These are phyloP conservation scores for Drosophila kikkawai DNA, from an alignment of 1,140 invertebrate genomes.

Conservation along the genomic window DNA sequence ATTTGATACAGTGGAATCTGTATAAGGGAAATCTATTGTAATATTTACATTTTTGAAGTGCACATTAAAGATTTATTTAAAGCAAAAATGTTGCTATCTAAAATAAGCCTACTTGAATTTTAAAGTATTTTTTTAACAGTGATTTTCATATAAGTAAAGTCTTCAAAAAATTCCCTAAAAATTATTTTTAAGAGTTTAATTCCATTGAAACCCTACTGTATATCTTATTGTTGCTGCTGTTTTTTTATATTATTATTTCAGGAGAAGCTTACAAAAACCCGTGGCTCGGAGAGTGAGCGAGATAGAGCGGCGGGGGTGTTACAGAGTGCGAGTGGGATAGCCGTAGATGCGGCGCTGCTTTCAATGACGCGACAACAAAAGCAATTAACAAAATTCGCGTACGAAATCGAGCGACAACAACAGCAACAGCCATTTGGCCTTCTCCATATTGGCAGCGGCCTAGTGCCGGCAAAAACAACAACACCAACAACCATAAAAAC, in stretches of 20 bases:
- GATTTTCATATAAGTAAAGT: no score
- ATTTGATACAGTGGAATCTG: conserved; percentile 9
- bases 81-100: no score
- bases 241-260: conserved; percentile 21
- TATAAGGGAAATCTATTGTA: neutral
- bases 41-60: neutral
- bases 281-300: conserved; percentile 18
- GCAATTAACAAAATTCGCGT: conserved; percentile 58
- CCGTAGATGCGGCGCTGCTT: conserved; percentile 56
- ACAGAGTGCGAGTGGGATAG: conserved; percentile 8
- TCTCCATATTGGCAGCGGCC: conserved; percentile 43
- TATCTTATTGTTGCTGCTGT: neutral
- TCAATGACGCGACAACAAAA: conserved; percentile 55
- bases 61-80: no score
- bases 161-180: no score
- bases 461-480: conserved; percentile 39
- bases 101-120: no score
- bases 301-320: conserved; percentile 19
- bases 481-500: conserved; percentile 32
- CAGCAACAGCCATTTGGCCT: conserved; percentile 42
- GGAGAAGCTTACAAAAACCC: conserved; percentile 24
- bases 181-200: neutral
- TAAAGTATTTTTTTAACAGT: no score
- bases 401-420: conserved; percentile 36
- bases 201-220: neutral